A percentile compares a stretch with the other conserved stretches of the same genome.
phyloP scores from a whole-genome alignment of 2,888 invertebrate species.

The Linyphia triangularis region DNA sequence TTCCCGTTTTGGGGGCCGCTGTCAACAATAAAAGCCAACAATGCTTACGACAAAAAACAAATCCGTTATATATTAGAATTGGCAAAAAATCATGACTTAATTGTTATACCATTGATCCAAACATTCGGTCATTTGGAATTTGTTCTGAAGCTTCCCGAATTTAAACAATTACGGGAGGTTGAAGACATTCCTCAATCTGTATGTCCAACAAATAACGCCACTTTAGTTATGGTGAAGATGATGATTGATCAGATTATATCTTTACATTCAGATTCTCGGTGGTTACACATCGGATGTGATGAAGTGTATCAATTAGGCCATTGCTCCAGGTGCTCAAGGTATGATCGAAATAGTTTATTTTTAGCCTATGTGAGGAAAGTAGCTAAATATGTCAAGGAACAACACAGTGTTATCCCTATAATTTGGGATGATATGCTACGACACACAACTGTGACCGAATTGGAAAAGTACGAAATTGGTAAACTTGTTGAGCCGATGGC shows the following conservation, averaged over 20 bases:
- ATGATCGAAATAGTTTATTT: slow-evolving; percentile 77
- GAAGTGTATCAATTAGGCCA: slow-evolving; percentile 87
- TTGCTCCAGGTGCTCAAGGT: slow-evolving; percentile 82
- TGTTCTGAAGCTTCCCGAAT: slow-evolving; percentile 87
- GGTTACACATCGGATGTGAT: slow-evolving; percentile 87
- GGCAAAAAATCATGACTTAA: slow-evolving; percentile 80
- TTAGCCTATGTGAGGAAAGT: slow-evolving; percentile 83
- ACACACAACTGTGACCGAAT: slow-evolving; percentile 83
- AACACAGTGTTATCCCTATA: slow-evolving; percentile 84
- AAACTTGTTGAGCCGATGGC: slow-evolving; percentile 88
- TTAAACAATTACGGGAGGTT: slow-evolving; percentile 85
- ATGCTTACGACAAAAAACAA: slow-evolving; percentile 80
- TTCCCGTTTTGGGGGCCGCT: slow-evolving; percentile 83
- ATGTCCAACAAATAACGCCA: slow-evolving; percentile 81
- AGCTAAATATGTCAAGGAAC: slow-evolving; percentile 83
- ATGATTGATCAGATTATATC: slow-evolving; percentile 79
- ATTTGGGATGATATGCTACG: slow-evolving; percentile 92
- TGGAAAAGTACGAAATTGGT: slow-evolving; percentile 83
- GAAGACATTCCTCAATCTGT: slow-evolving; percentile 84
- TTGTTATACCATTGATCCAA: slow-evolving; percentile 83
- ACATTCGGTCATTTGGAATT: slow-evolving; percentile 84
- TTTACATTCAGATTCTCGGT: slow-evolving; percentile 76
- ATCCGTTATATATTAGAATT: slow-evolving; percentile 78
- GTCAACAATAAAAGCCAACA: slow-evolving; percentile 80
- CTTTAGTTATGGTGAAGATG: slow-evolving; percentile 78